A percentile compares a stretch with the other conserved stretches of the same genome.
Evolutionary conservation across 2,888 invertebrate species (phyloP).

Genomic region (Synanthedon vespiformis): DNA sequence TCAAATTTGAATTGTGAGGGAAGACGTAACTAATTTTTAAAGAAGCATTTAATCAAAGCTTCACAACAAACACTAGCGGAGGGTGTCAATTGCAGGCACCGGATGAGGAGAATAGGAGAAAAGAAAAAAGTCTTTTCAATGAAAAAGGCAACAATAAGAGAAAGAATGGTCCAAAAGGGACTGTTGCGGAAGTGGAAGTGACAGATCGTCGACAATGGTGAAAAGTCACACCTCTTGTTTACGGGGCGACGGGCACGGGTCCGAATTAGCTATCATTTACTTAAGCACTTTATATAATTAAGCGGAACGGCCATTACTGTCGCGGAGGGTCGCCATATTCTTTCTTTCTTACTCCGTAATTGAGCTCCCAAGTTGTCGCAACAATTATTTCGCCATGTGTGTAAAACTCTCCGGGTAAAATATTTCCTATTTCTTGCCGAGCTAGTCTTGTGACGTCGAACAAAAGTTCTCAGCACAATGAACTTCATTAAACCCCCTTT

Average conservation of each 20-base stretch:
- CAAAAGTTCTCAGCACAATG: background rate
- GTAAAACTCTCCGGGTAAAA: background rate
- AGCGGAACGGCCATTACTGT: slow-evolving; percentile 54
- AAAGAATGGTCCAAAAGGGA: slow-evolving; percentile 49
- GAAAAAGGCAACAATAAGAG: slow-evolving; percentile 61
- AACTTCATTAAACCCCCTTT: slow-evolving; percentile 36
- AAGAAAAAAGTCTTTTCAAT: slow-evolving; percentile 59
- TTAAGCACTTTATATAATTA: slow-evolving; percentile 69
- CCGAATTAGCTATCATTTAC: slow-evolving; percentile 68
- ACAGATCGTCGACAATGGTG: slow-evolving; percentile 66
- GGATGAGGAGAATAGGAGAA: slow-evolving; percentile 34
- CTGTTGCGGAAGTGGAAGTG: slow-evolving; percentile 60
- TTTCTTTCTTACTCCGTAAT: slow-evolving; percentile 42
- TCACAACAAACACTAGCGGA: slow-evolving; percentile 53
- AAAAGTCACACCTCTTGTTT: slow-evolving; percentile 70
- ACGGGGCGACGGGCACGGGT: slow-evolving; percentile 44
- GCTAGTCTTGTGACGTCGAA: background rate
- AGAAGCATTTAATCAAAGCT: slow-evolving; percentile 61
- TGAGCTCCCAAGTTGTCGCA: slow-evolving; percentile 28
- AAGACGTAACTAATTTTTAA: slow-evolving; percentile 54
- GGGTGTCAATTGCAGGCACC: slow-evolving; percentile 65
- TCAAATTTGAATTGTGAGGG: slow-evolving; percentile 13
- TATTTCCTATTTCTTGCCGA: slow-evolving; percentile 1
- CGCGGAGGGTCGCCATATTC: slow-evolving; percentile 49
- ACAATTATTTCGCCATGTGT: background rate